phyloP scores from a whole-genome alignment of 2,797 vertebrate genomes.

The Lerista edwardsae region DNA sequence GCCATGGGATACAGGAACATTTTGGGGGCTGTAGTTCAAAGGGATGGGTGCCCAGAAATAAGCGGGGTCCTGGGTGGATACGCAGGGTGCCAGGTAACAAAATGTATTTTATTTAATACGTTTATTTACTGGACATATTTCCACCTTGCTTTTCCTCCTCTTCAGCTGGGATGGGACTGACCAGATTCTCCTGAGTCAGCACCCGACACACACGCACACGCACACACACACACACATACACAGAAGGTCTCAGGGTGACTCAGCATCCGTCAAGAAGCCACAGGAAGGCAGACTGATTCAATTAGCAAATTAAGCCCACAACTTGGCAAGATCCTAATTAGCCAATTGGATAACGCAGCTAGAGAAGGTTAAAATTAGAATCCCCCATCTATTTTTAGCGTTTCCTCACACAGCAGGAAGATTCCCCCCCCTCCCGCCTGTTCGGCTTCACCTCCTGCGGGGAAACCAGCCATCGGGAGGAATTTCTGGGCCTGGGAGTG shows the following conservation, averaged over 20 bases:
- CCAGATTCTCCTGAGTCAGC: not conserved
- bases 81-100: too few species aligned
- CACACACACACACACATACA: too few species aligned
- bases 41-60: too few species aligned
- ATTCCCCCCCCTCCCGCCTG: too few species aligned
- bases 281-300: not conserved
- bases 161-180: not conserved
- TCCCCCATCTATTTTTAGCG: not conserved
- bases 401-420: too few species aligned
- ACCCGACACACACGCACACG: too few species aligned
- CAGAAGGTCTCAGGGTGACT: not conserved
- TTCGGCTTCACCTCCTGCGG: not conserved
- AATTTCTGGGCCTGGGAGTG: not conserved
- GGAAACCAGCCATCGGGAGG: not conserved
- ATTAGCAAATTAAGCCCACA: not conserved
- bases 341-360: not conserved
- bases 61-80: too few species aligned
- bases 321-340: not conserved
- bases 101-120: too few species aligned
- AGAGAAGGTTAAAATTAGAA: slow-evolving; percentile 12
- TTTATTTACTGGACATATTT: too few species aligned
- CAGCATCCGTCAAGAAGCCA: not conserved
- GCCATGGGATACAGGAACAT: too few species aligned
- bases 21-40: too few species aligned
- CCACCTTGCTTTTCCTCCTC: too few species aligned